A percentile compares a stretch with the other conserved stretches of the same genome.
These are phyloP conservation scores for Myotis davidii DNA, from an alignment of 2,113 vertebrate genomes.

Conservation along the genomic window DNA sequence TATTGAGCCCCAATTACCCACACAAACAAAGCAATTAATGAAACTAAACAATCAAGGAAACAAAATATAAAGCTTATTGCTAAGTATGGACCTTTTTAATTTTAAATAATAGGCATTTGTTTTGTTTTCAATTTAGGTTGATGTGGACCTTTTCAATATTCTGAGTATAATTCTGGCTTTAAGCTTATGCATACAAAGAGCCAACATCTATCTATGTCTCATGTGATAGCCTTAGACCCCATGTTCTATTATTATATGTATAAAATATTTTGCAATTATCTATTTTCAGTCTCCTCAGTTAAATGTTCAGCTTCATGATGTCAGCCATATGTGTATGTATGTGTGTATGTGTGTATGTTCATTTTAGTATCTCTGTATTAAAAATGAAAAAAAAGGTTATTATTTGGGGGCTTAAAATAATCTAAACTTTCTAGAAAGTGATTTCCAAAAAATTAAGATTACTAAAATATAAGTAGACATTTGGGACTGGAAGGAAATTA, in stretches of 20 bases:
- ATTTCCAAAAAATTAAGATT: neutral
- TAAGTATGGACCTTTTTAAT: neutral
- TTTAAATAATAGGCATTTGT: neutral
- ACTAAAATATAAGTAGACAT: neutral
- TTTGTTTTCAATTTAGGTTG: neutral
- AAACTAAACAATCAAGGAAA: neutral
- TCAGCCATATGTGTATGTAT: accelerated
- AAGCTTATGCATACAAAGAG: neutral
- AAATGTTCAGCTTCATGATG: neutral
- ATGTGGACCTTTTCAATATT: neutral
- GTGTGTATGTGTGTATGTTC: neutral
- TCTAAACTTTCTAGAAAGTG: neutral
- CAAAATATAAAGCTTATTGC: neutral
- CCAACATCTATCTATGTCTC: neutral
- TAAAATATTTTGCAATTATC: neutral
- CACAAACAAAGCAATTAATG: neutral
- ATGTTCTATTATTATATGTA: neutral
- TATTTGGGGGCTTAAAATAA: neutral
- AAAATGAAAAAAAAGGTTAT: neutral
- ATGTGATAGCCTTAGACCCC: neutral
- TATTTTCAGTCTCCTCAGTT: neutral
- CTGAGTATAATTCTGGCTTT: neutral
- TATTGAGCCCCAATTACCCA: neutral
- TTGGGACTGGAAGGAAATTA: neutral
- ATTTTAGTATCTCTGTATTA: neutral